A percentile compares a stretch with the other conserved stretches of the same genome.
Conservation (phyloP, 2,888 invertebrate genomes). For the Calliopum simillimum region DNA sequence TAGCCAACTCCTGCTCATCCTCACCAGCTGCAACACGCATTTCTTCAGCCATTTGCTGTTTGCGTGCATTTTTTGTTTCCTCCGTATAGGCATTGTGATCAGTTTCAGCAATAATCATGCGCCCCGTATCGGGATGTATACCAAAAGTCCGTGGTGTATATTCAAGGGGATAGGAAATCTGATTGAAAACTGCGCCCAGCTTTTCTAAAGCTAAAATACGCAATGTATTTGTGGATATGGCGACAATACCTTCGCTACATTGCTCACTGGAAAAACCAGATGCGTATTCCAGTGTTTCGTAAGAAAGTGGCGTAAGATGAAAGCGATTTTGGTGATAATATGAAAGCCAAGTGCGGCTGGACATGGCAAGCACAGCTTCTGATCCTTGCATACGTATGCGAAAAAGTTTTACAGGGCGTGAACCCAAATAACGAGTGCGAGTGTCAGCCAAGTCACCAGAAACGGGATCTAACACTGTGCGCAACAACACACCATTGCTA, state of each 20-base stretch:
- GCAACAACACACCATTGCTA: slow-evolving; percentile 93
- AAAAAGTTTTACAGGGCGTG: slow-evolving; percentile 95
- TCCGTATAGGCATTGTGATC: slow-evolving; percentile 99
- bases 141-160: slow-evolving; percentile 96
- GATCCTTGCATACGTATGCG: slow-evolving; percentile 95
- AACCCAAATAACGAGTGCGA: slow-evolving; percentile 95
- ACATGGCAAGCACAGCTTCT: slow-evolving; percentile 97
- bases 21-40: slow-evolving; percentile 97
- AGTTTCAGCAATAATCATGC: slow-evolving; percentile 92
- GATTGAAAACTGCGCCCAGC: slow-evolving; percentile 98
- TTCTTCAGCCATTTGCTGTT: slow-evolving; percentile 97
- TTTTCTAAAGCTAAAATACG: slow-evolving; percentile 98
- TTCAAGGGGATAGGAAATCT: slow-evolving; percentile 90
- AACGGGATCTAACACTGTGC: slow-evolving; percentile 94
- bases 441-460: slow-evolving; percentile 98
- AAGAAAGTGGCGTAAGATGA: slow-evolving; percentile 94
- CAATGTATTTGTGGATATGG: slow-evolving; percentile 97
- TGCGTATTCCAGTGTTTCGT: slow-evolving; percentile 96
- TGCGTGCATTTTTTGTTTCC: slow-evolving; percentile 90
- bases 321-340: slow-evolving; percentile 98
- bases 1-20: slow-evolving; percentile 94
- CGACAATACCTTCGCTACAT: slow-evolving; percentile 99
- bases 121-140: slow-evolving; percentile 90
- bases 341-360: slow-evolving; percentile 97
- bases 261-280: slow-evolving; percentile 97